Evolutionary conservation across 2,113 vertebrate species (phyloP), one percentile per base, ranked within the genome.

Genomic region (Triplophysa dalaica): DNA sequence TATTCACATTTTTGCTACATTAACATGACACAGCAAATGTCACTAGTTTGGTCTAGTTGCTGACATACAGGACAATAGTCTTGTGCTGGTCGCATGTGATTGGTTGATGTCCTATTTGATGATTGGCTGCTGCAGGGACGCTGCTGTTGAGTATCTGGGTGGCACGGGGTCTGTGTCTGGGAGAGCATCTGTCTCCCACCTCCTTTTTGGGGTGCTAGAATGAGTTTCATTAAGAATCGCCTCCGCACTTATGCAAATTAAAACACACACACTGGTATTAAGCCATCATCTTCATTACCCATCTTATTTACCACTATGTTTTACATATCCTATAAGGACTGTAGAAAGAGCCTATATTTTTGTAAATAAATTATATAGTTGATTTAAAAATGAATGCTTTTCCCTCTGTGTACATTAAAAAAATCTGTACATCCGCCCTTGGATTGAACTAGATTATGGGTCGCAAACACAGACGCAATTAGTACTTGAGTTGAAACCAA

Each of bases 1-100:
- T 17, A 3, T 70, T 79, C 66, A 80, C 74, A 63, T 85, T 62
- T 63, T 74, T 76, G 64, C 63, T 61, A 56, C 70, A 19, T 38
- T 72, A 66, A 21, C 64, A 80, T 86, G 86, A 86, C 82, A 52
- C 82, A 84, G 81, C 86, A 83, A 78, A 86, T 83, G 81, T 75
- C 81, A 75, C 62, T 58, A 77, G 70, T 81, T 84, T 86, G 72
- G 60, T 69, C 81, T 81, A 87, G 63, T 79, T 85, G 33, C 72
- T 78, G 67, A 61, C 86, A 66, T 64, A 48, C 74, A 77, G 77
- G 41, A 76, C 67, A 73, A 54, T 83, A 64, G 65, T 56, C 62
- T 45, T 33, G 48, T 81, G 74, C 60, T 75, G 69, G 52, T n/a
- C 41, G 78, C 41, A 24, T 24, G 50, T 67, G 66, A 83, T 85